Percentiles rank a stretch among this genome's conserved stretches.
Evolutionary conservation across 2,797 vertebrate genomes (phyloP).

Genomic region (Podarcis lilfordi): DNA sequence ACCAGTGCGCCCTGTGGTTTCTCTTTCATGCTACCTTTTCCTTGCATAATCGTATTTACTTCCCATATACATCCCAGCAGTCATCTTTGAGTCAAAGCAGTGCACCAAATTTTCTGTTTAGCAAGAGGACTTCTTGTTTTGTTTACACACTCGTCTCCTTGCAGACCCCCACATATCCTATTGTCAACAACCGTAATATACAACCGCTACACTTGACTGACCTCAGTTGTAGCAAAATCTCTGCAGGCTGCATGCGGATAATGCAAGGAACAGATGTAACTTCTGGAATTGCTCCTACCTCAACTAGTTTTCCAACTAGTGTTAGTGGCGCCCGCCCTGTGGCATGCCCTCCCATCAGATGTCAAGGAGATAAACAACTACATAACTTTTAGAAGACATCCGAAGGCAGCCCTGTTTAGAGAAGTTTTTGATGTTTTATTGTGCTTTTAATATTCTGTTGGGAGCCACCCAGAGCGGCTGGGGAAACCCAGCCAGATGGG

Average conservation of each 20-base stretch:
- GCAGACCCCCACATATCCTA: background rate
- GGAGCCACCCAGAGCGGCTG: no score
- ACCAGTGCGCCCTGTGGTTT: background rate
- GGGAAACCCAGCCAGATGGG: no score
- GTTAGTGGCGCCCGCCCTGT: no score
- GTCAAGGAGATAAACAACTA: no score
- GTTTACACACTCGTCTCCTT: background rate
- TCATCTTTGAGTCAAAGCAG: background rate
- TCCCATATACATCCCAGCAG: background rate
- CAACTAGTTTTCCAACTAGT: background rate
- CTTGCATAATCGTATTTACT: background rate
- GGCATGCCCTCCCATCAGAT: no score
- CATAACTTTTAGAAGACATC: no score
- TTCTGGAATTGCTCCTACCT: background rate
- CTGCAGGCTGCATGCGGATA: conserved; percentile 6
- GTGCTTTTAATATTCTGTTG: no score
- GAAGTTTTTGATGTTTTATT: no score
- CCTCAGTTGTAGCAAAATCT: background rate
- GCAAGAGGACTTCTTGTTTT: conserved; percentile 8
- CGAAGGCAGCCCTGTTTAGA: no score
- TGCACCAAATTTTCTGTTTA: conserved; percentile 5
- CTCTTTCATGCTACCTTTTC: background rate
- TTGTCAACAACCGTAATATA: background rate
- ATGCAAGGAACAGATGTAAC: background rate
- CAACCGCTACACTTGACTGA: background rate